A percentile compares a stretch with the other conserved stretches of the same genome.
These are phyloP conservation scores for Garra rufa DNA, from an alignment of 2,113 vertebrate species.

Conservation along the genomic window DNA sequence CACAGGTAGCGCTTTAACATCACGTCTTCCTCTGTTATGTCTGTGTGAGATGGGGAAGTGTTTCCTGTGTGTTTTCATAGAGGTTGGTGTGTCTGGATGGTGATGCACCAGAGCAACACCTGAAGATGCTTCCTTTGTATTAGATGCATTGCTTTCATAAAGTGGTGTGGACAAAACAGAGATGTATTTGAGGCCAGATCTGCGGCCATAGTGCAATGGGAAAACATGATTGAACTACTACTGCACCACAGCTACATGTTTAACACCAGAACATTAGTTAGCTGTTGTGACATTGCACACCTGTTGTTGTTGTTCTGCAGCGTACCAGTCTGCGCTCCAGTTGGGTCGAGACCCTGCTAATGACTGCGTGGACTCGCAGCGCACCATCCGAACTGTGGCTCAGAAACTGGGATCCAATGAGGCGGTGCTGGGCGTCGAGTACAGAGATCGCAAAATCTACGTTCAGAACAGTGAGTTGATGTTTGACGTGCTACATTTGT, in stretches of 20 bases:
- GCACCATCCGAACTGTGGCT: conserved; percentile 85
- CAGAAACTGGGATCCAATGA: conserved; percentile 86
- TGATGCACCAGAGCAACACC: background rate
- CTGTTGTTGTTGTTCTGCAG: conserved; percentile 68
- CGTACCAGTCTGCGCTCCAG: conserved; percentile 85
- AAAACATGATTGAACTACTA: background rate
- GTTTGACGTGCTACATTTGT: background rate
- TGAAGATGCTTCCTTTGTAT: no score
- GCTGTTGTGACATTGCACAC: background rate
- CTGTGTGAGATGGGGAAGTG: background rate
- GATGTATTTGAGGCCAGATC: background rate
- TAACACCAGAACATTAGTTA: background rate
- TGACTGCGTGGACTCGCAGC: conserved; percentile 88
- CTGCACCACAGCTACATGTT: background rate
- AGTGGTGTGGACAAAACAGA: background rate
- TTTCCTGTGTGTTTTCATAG: no score
- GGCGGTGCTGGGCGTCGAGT: conserved; percentile 84
- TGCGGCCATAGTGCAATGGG: background rate
- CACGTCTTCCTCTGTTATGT: background rate
- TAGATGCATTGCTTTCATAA: background rate
- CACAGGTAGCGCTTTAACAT: conserved; percentile 63
- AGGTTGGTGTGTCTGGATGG: no score
- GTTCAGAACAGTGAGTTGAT: conserved; percentile 88
- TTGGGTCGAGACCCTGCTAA: conserved; percentile 89
- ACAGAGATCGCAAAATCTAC: conserved; percentile 88